phyloP scores from a whole-genome alignment of 2,888 invertebrate species.

The Callyntrura guangdongensis region DNA sequence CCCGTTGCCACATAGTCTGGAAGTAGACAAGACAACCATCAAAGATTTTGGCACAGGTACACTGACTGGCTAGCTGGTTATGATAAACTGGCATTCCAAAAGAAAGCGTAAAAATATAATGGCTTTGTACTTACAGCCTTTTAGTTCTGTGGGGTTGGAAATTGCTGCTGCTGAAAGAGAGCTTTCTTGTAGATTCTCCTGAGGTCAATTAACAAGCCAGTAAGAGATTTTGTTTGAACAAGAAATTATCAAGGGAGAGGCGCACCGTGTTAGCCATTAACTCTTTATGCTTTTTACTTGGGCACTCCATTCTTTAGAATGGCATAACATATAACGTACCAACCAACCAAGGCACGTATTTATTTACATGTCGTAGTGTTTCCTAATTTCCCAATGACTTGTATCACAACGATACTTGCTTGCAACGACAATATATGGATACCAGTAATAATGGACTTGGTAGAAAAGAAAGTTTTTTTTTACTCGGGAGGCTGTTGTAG shows the following conservation, averaged over 20 bases:
- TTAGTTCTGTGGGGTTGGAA: not conserved
- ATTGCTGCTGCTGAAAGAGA: slow-evolving; percentile 24
- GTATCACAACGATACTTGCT: not conserved
- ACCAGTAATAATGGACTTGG: slow-evolving; percentile 9
- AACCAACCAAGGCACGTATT: no score
- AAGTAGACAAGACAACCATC: no score
- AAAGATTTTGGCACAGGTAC: no score
- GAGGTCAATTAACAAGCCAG: slow-evolving; percentile 76
- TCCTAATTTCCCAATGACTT: not conserved
- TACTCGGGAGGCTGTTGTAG: not conserved
- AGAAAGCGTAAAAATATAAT: slow-evolving; percentile 1
- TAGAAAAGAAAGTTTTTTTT: not conserved
- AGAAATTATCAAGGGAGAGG: slow-evolving; percentile 69
- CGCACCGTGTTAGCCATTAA: slow-evolving; percentile 70
- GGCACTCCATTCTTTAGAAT: slow-evolving; percentile 24
- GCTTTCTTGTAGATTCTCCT: slow-evolving; percentile 37
- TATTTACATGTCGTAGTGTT: slow-evolving; percentile 38
- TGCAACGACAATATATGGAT: not conserved
- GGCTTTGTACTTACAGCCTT: not conserved
- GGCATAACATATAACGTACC: no score
- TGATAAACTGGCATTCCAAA: not conserved
- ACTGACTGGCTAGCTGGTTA: no score
- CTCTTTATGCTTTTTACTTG: slow-evolving; percentile 23
- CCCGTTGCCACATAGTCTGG: no score
- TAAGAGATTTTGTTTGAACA: slow-evolving; percentile 75